Conservation (phyloP, 1,140 invertebrate species). For the Halictus rubicundus region DNA sequence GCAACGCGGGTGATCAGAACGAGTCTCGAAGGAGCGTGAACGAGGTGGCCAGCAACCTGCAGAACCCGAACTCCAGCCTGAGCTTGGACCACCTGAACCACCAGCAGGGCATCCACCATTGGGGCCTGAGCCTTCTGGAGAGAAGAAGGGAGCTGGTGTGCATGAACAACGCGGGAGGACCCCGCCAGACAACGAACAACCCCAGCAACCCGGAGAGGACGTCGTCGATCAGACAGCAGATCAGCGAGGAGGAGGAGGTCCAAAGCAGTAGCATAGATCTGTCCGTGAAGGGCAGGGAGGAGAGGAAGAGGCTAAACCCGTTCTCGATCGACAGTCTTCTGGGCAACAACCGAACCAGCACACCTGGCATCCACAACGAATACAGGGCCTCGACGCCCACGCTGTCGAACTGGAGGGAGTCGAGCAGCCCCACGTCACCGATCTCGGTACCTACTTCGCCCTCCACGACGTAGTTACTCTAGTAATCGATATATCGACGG, state of each 20-base stretch:
- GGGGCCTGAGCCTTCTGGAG: slow-evolving; percentile 76
- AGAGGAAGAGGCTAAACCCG: slow-evolving; percentile 85
- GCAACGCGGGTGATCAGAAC: slow-evolving; percentile 24
- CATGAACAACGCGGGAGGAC: slow-evolving; percentile 53
- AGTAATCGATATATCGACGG: background rate
- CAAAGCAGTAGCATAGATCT: slow-evolving; percentile 79
- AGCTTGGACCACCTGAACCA: slow-evolving; percentile 74
- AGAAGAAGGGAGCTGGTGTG: slow-evolving; percentile 74
- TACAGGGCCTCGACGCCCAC: slow-evolving; percentile 70
- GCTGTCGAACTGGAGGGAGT: slow-evolving; percentile 70
- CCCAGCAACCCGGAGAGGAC: slow-evolving; percentile 55
- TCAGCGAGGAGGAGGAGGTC: slow-evolving; percentile 77
- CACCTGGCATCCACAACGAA: slow-evolving; percentile 61
- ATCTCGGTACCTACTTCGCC: slow-evolving; percentile 75
- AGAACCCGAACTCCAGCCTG: slow-evolving; percentile 58
- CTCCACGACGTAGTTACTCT: slow-evolving; percentile 76
- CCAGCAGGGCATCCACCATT: slow-evolving; percentile 77
- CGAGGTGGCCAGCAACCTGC: slow-evolving; percentile 24
- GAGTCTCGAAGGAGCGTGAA: slow-evolving; percentile 58
- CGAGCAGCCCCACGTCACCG: slow-evolving; percentile 70
- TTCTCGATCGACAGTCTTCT: slow-evolving; percentile 93
- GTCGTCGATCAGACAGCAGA: slow-evolving; percentile 65
- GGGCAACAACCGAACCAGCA: slow-evolving; percentile 84
- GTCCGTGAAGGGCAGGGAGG: slow-evolving; percentile 80
- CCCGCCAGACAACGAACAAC: slow-evolving; percentile 56